phyloP scores from a whole-genome alignment of 2,888 invertebrate genomes.

The Tromatobia lineatoria region DNA sequence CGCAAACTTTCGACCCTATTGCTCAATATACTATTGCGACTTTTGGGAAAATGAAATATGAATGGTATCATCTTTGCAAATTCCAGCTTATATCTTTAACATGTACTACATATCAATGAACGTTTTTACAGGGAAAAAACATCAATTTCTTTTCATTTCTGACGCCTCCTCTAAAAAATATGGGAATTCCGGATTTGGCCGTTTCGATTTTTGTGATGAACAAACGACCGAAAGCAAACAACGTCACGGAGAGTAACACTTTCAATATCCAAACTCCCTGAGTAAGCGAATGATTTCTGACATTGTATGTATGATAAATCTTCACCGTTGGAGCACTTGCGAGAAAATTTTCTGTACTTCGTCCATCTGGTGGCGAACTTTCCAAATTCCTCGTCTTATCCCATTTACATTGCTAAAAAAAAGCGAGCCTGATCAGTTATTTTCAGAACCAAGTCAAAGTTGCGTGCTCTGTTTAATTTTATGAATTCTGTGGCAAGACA shows the following conservation, averaged over 20 bases:
- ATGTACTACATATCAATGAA: too few species aligned
- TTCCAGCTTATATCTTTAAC: too few species aligned
- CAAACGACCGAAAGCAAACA: neutral
- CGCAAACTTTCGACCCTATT: too few species aligned
- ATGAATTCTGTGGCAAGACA: neutral
- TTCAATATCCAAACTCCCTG: neutral
- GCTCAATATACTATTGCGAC: too few species aligned
- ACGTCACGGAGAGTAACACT: neutral
- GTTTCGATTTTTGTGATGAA: conserved; percentile 24
- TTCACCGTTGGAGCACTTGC: neutral
- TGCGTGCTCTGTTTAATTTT: neutral
- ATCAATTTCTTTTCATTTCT: too few species aligned
- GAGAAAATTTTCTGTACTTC: neutral
- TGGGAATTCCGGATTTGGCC: neutral
- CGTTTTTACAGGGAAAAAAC: too few species aligned
- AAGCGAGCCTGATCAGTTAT: neutral
- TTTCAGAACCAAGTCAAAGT: neutral
- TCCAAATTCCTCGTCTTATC: neutral
- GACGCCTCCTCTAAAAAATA: too few species aligned
- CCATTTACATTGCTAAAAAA: neutral
- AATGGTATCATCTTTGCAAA: too few species aligned
- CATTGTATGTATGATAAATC: neutral
- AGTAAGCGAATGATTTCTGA: neutral
- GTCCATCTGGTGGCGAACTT: neutral
- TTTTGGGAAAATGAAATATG: too few species aligned